These are phyloP conservation scores for Pollimyrus isidori DNA, from an alignment of 2,113 vertebrate species.

Conservation along the genomic window DNA sequence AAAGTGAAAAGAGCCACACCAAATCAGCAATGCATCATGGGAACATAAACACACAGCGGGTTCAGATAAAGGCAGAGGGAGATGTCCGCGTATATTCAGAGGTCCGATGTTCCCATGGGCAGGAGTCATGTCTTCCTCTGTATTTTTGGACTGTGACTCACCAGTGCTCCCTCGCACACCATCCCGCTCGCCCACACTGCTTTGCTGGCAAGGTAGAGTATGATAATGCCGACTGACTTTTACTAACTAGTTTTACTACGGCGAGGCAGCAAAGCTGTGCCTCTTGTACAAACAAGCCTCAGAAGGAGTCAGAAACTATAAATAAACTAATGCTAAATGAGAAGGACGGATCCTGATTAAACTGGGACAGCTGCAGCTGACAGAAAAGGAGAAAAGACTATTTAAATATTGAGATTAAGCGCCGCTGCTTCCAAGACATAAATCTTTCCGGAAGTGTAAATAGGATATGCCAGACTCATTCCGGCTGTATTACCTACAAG, in stretches of 20 bases:
- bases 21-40: constrained; percentile 17
- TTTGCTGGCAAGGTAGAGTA: background rate
- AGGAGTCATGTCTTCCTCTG: background rate
- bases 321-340: constrained; percentile 14
- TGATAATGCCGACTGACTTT: background rate
- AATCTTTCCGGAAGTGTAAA: constrained; percentile 28
- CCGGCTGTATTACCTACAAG: background rate
- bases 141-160: constrained; percentile 22
- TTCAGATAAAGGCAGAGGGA: background rate
- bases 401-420: constrained; percentile 28
- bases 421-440: constrained; percentile 25
- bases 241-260: constrained; percentile 17
- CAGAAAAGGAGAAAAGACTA: background rate
- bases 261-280: constrained; percentile 13
- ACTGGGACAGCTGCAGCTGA: constrained; percentile 12
- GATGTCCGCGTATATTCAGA: background rate
- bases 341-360: background rate
- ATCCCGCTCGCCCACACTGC: background rate
- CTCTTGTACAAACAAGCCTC: constrained; percentile 15
- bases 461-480: constrained; percentile 20
- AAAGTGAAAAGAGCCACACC: constrained; percentile 11
- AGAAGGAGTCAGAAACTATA: constrained; percentile 9
- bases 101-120: background rate
- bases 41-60: background rate
- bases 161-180: background rate